These are phyloP conservation scores for Dendroctonus valens DNA, from an alignment of 1,140 invertebrate genomes.

Conservation along the genomic window DNA sequence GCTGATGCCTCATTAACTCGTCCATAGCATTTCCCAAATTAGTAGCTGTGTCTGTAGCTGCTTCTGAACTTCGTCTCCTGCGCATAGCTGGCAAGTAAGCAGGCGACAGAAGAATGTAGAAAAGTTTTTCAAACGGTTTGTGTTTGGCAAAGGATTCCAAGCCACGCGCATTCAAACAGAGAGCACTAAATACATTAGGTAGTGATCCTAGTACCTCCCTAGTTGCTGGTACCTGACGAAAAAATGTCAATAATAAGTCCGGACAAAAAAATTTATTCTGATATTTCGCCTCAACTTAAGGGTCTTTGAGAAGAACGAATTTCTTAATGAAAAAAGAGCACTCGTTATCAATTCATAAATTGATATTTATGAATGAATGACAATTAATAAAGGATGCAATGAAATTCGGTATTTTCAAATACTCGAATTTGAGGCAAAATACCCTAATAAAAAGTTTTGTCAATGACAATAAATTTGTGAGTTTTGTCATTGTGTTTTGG, in stretches of 20 bases:
- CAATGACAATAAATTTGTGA: background rate
- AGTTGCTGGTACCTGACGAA: constrained; percentile 70
- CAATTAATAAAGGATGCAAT: too few species aligned
- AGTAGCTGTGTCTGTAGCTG: constrained; percentile 82
- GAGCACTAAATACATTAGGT: constrained; percentile 88
- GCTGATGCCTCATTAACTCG: constrained; percentile 90
- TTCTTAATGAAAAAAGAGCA: too few species aligned
- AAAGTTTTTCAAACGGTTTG: constrained; percentile 82
- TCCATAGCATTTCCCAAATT: constrained; percentile 92
- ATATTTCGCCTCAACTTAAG: background rate
- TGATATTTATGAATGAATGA: too few species aligned
- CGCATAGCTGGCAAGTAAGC: constrained; percentile 86
- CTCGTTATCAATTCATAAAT: too few species aligned
- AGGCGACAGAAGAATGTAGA: constrained; percentile 80
- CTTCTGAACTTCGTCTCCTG: constrained; percentile 75
- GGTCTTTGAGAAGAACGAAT: too few species aligned
- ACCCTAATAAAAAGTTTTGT: background rate
- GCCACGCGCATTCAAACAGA: constrained; percentile 84
- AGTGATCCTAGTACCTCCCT: constrained; percentile 85
- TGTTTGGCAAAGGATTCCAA: constrained; percentile 78
- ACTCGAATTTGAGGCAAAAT: background rate
- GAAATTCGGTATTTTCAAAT: too few species aligned
- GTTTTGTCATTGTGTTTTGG: background rate
- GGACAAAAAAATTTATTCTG: background rate
- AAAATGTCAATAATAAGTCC: background rate